phyloP scores from a whole-genome alignment of 2,888 invertebrate genomes.

The Leucophora obtusa region DNA sequence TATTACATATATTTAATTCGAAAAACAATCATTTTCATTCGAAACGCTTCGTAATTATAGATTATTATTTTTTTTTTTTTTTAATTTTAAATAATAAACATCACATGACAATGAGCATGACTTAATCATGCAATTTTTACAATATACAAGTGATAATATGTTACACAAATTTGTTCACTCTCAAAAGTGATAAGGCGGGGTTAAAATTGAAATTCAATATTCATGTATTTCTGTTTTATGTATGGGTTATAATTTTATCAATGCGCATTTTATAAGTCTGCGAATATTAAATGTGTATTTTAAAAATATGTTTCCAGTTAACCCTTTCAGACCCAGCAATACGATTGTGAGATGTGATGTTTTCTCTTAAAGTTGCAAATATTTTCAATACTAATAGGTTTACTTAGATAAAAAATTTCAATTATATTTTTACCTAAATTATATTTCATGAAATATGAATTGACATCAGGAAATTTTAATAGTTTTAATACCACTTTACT shows the following conservation, averaged over 20 bases:
- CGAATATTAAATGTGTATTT: too few species aligned
- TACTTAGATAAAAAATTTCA: too few species aligned
- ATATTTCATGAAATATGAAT: too few species aligned
- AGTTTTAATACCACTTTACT: too few species aligned
- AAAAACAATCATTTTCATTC: neutral
- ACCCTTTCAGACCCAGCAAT: too few species aligned
- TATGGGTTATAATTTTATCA: neutral
- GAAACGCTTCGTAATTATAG: neutral
- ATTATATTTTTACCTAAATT: too few species aligned
- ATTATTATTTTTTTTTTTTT: neutral
- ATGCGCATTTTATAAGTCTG: neutral
- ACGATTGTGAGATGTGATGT: too few species aligned
- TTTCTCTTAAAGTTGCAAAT: too few species aligned
- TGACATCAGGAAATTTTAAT: too few species aligned
- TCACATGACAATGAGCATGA: conserved; percentile 51
- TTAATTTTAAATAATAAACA: conserved; percentile 6
- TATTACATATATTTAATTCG: too few species aligned
- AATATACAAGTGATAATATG: neutral
- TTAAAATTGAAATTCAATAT: neutral
- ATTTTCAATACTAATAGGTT: too few species aligned
- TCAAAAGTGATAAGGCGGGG: neutral
- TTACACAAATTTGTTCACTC: neutral
- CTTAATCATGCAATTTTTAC: conserved; percentile 5
- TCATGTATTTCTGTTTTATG: neutral
- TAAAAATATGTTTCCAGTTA: too few species aligned